These are phyloP conservation scores for Xanthia icteritia DNA, from an alignment of 2,888 invertebrate species.

Conservation along the genomic window DNA sequence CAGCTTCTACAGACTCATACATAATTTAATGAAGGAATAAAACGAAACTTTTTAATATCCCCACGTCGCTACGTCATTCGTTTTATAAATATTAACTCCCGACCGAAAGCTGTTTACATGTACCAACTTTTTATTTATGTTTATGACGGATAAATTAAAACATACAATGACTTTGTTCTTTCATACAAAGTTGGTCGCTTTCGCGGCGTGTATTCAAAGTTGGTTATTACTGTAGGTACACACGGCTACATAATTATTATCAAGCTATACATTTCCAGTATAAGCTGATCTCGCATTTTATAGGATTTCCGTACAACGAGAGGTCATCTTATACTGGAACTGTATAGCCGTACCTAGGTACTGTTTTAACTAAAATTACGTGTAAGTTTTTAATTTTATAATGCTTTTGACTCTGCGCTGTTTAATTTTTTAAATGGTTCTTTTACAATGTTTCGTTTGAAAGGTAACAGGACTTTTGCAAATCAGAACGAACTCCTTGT, in stretches of 20 bases:
- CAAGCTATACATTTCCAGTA: too few species aligned
- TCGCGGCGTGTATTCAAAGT: constrained; percentile 30
- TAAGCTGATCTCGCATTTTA: too few species aligned
- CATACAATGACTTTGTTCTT: constrained; percentile 58
- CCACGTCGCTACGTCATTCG: constrained; percentile 15
- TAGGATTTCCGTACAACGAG: too few species aligned
- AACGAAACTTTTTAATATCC: constrained; percentile 35
- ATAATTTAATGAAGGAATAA: constrained; percentile 29
- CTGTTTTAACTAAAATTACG: constrained; percentile 15
- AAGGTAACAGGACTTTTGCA: neutral
- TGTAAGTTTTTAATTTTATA: constrained; percentile 17
- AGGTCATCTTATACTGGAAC: too few species aligned
- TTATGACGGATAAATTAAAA: constrained; percentile 64
- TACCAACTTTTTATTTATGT: constrained; percentile 53
- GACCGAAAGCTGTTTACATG: constrained; percentile 40
- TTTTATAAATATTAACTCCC: constrained; percentile 42
- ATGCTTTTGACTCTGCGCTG: constrained; percentile 10
- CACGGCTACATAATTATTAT: too few species aligned
- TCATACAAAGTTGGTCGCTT: constrained; percentile 31
- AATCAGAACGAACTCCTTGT: neutral
- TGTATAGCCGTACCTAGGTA: too few species aligned
- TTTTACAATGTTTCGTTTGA: neutral
- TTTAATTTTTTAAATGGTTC: neutral
- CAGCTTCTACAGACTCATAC: constrained; percentile 20
- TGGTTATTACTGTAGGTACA: constrained; percentile 28